A percentile compares a stretch with the other conserved stretches of the same genome.
phyloP scores from a whole-genome alignment of 2,888 invertebrate genomes.

The Anarsia innoxiella region DNA sequence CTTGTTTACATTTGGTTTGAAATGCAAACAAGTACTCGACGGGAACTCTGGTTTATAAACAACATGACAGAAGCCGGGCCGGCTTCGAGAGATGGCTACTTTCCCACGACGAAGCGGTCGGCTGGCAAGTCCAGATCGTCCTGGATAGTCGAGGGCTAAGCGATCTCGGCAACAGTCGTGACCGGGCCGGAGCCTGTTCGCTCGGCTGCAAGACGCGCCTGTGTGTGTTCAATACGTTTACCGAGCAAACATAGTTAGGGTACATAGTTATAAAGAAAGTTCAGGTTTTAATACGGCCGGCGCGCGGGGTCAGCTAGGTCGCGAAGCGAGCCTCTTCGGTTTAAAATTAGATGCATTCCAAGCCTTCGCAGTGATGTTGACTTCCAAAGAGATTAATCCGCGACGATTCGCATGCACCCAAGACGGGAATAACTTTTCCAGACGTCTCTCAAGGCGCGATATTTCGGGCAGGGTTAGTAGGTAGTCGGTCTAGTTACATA shows the following conservation, averaged over 20 bases:
- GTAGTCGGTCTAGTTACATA: constrained; percentile 32
- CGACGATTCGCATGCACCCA: constrained; percentile 42
- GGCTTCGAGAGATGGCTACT: constrained; percentile 36
- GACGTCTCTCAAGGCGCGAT: constrained; percentile 51
- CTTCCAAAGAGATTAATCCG: constrained; percentile 50
- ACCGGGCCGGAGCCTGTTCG: constrained; percentile 55
- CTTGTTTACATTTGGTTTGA: constrained; percentile 48
- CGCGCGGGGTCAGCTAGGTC: constrained; percentile 70
- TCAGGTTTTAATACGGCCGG: constrained; percentile 70
- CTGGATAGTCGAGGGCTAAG: constrained; percentile 64
- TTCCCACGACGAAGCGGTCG: constrained; percentile 59
- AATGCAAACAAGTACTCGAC: constrained; percentile 33
- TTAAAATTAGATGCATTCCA: constrained; percentile 75
- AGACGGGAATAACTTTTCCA: constrained; percentile 60
- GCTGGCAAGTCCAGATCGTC: constrained; percentile 44
- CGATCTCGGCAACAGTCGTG: constrained; percentile 54
- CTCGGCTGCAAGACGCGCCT: constrained; percentile 42
- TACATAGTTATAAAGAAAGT: constrained; percentile 73
- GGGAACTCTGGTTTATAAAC: constrained; percentile 38
- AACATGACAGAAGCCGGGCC: constrained; percentile 24
- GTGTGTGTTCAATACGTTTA: constrained; percentile 66
- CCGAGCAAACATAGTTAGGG: constrained; percentile 63
- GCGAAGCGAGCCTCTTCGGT: constrained; percentile 71
- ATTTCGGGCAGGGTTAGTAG: constrained; percentile 70
- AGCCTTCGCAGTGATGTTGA: constrained; percentile 52